Conservation (phyloP, 1,140 invertebrate genomes). For the Drosophila rufa region DNA sequence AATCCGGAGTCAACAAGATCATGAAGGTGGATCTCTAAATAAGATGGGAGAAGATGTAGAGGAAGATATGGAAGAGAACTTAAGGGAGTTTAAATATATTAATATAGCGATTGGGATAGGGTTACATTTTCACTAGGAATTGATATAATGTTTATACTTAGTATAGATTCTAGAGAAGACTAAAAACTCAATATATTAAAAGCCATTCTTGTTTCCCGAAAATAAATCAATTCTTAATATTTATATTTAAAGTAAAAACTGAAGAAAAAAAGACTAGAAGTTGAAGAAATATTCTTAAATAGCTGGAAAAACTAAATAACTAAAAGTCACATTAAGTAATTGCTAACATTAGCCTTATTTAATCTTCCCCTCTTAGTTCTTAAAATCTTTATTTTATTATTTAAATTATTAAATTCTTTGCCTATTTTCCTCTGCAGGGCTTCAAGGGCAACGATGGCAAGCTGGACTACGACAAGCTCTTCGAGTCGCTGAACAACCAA, state of each 20-base stretch:
- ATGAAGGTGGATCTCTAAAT: slow-evolving; percentile 85
- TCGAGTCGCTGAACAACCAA: slow-evolving; percentile 92
- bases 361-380: background rate
- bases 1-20: slow-evolving; percentile 89
- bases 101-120: too few species aligned
- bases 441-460: slow-evolving; percentile 89
- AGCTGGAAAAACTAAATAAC: background rate
- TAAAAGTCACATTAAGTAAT: too few species aligned
- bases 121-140: background rate
- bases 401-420: background rate
- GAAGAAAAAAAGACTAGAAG: background rate
- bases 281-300: background rate
- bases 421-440: slow-evolving; percentile 56
- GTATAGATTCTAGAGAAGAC: background rate
- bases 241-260: background rate
- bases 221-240: background rate
- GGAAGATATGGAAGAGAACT: background rate
- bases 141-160: background rate
- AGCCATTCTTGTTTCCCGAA: background rate
- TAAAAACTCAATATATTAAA: too few species aligned
- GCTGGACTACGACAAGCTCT: slow-evolving; percentile 89
- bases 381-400: background rate
- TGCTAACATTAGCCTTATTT: background rate
- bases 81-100: background rate
- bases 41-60: background rate